These are phyloP conservation scores for Nomada ferruginata DNA, from an alignment of 2,888 invertebrate genomes.

Conservation along the genomic window DNA sequence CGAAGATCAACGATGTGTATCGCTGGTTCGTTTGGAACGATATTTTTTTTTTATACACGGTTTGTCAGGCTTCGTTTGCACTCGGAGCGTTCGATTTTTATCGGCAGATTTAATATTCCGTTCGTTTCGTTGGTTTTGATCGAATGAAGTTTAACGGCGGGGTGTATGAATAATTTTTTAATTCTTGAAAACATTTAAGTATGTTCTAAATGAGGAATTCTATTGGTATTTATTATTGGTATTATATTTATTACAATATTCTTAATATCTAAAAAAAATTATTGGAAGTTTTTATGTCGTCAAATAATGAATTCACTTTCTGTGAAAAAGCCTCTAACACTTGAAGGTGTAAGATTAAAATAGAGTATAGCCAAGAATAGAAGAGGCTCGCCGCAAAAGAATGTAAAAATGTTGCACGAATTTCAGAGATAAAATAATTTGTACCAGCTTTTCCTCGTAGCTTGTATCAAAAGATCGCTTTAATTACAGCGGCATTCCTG, in stretches of 20 bases:
- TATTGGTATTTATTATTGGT: too few relatives aligned
- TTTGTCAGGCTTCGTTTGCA: neutral
- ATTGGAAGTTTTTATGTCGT: too few relatives aligned
- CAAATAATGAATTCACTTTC: too few relatives aligned
- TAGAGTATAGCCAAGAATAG: too few relatives aligned
- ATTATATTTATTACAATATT: too few relatives aligned
- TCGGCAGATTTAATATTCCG: neutral
- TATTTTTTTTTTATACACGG: neutral
- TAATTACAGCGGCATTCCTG: conserved; percentile 12
- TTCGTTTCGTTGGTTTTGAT: neutral
- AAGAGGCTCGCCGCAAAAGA: neutral
- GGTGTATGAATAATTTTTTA: too few relatives aligned
- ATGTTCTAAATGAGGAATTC: too few relatives aligned
- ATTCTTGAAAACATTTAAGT: too few relatives aligned
- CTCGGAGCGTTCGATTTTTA: neutral
- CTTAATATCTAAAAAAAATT: too few relatives aligned
- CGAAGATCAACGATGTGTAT: conserved; percentile 1
- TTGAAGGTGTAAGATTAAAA: too few relatives aligned
- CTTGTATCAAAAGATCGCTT: conserved; percentile 2
- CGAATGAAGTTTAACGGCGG: too few relatives aligned
- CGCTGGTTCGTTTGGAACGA: neutral
- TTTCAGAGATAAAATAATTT: neutral
- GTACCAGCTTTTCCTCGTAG: neutral
- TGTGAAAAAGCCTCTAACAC: too few relatives aligned
- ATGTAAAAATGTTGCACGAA: neutral